Conservation (phyloP, 2,113 vertebrate genomes). For the Cercocebus atys region DNA sequence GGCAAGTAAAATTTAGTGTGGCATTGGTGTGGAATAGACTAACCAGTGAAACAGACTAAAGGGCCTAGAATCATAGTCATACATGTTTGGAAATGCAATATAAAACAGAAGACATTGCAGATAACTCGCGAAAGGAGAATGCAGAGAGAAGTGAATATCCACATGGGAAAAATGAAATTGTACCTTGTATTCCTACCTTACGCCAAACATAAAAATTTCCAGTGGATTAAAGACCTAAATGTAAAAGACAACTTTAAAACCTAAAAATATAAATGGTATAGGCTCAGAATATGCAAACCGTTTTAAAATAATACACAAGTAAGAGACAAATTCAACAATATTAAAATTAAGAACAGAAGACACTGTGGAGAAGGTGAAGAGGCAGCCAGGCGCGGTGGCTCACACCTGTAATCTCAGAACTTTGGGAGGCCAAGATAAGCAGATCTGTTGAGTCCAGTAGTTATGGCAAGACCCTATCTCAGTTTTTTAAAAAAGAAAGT, state of each 20-base stretch:
- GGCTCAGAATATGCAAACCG: background rate
- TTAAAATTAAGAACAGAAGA: background rate
- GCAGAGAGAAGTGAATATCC: background rate
- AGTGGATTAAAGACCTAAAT: background rate
- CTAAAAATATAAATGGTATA: background rate
- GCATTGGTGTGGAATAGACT: background rate
- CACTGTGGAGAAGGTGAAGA: no score
- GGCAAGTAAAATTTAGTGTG: background rate
- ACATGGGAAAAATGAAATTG: background rate
- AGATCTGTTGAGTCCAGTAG: no score
- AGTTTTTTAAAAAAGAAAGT: background rate
- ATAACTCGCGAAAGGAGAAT: background rate
- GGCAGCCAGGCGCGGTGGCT: no score
- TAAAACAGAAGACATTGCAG: background rate
- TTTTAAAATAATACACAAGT: background rate
- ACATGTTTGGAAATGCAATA: background rate
- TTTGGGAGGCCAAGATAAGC: no score
- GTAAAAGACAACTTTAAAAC: background rate
- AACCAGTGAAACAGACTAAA: background rate
- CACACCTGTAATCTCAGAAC: no score
- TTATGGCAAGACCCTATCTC: no score
- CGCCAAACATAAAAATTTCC: background rate
- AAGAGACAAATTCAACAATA: background rate
- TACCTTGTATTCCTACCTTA: background rate
- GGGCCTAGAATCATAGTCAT: background rate